Evolutionary conservation across 2,888 invertebrate species (phyloP), one percentile per base, ranked within the genome.

Genomic region (Chloromyia formosa): DNA sequence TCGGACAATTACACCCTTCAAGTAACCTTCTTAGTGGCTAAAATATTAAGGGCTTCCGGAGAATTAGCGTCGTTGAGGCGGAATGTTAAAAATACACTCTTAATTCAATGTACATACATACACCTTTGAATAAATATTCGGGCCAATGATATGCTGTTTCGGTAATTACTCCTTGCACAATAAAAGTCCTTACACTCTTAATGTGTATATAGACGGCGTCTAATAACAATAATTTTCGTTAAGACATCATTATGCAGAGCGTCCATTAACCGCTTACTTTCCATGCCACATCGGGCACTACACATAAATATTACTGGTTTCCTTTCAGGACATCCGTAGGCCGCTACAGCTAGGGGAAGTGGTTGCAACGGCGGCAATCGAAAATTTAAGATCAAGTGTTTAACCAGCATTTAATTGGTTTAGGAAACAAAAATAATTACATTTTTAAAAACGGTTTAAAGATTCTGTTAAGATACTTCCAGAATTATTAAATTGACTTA

Each of bases 201-300:
- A 54, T 54, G 23, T 20, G 16, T 56, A 23, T 75, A 68, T 71
- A 64, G 74, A 71, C 62, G 60, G 45, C 20, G 27, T 62, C 74
- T 74, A 76, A 76, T 76, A 76, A 76, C 76, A 74, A 76, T 76
- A 76, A 74, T 76, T 76, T 76, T 18, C 73, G 76, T 76, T 74
- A 74, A 76, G 74, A 73, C 76, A 60, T 74, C 74, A 73, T 74
- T 74, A 76, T 76, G 76, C 72, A 76, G 74, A 74, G 74, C 73
- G 72, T 66, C 76, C 76, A 76, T 76, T 76, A 76, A 76, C 74
- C 73, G 76, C 62, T 76, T 76, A 74, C 74, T 35, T 54, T 54
- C 54, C 27, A 69, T 20, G 27, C 56, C 20, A 23, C 16, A 54
- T 23, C 54, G 54, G 27, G 69, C 54, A 71, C 54, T 64, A 71